Evolutionary conservation across 2,797 vertebrate genomes (phyloP).

Genomic region (Melopsittacus undulatus): DNA sequence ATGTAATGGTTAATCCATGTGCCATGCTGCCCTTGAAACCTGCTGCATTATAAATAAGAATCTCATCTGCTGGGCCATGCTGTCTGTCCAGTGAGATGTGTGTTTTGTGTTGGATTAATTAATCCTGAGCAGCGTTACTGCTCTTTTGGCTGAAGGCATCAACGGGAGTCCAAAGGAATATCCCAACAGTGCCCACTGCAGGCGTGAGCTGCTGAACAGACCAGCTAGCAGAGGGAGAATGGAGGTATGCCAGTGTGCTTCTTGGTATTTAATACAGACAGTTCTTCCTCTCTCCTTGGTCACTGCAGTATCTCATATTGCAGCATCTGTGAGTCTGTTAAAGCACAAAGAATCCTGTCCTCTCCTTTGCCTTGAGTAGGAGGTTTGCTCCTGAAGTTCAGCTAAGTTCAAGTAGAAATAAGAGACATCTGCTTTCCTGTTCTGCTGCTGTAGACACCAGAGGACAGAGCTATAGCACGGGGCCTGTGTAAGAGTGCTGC

Average conservation of each 20-base stretch:
- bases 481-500: not conserved
- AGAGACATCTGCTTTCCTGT: not conserved
- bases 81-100: not conserved
- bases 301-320: not conserved
- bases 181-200: not conserved
- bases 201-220: not conserved
- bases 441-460: not conserved
- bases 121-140: not conserved
- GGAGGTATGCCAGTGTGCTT: not conserved
- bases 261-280: not conserved
- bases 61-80: not conserved
- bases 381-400: not conserved
- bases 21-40: not conserved
- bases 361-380: not conserved
- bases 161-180: not conserved
- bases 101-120: not conserved
- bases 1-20: not conserved
- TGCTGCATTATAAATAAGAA: not conserved
- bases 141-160: not conserved
- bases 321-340: not conserved
- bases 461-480: not conserved
- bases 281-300: not conserved
- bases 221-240: not conserved
- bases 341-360: constrained; percentile 1
- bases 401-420: not conserved